A percentile compares a stretch with the other conserved stretches of the same genome.
phyloP scores from a whole-genome alignment of 2,797 vertebrate genomes.

The Melanotaenia nigrans region DNA sequence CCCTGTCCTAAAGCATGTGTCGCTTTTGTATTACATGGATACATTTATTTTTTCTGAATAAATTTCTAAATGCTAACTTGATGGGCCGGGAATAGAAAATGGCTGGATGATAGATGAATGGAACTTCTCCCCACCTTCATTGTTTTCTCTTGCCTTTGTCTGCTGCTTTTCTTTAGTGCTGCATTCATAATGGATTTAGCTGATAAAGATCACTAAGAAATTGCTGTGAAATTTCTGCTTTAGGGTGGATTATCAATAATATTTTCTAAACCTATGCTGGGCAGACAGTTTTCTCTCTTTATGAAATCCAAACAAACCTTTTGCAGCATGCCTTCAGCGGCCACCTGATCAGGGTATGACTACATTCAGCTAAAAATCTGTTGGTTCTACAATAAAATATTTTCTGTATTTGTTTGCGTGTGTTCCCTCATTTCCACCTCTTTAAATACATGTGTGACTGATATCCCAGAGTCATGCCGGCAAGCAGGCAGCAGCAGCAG shows the following conservation, averaged over 20 bases:
- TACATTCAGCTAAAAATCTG: conserved; percentile 47
- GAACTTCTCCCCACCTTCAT: too few species aligned
- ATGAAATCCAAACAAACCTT: conserved; percentile 34
- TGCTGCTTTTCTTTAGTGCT: not conserved
- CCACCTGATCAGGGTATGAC: conserved; percentile 39
- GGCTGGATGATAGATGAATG: too few species aligned
- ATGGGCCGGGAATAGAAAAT: not conserved
- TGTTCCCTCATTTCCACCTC: conserved; percentile 17
- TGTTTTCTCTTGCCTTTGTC: not conserved
- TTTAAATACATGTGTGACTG: conserved; percentile 19
- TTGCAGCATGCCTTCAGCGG: conserved; percentile 33
- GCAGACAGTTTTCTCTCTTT: conserved; percentile 11
- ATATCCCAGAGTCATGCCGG: conserved; percentile 23
- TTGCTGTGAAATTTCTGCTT: conserved; percentile 26
- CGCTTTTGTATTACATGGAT: not conserved
- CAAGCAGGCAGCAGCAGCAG: conserved; percentile 32
- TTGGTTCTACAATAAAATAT: conserved; percentile 70
- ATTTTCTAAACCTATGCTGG: conserved; percentile 14
- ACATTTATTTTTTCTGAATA: not conserved
- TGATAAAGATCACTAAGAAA: conserved; percentile 5
- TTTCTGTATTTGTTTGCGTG: conserved; percentile 53
- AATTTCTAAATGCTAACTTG: not conserved
- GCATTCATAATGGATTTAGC: not conserved
- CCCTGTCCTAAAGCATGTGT: not conserved
- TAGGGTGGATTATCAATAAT: conserved; percentile 33